These are phyloP conservation scores for Polyommatus iphigenia DNA, from an alignment of 2,888 invertebrate species.

Conservation along the genomic window DNA sequence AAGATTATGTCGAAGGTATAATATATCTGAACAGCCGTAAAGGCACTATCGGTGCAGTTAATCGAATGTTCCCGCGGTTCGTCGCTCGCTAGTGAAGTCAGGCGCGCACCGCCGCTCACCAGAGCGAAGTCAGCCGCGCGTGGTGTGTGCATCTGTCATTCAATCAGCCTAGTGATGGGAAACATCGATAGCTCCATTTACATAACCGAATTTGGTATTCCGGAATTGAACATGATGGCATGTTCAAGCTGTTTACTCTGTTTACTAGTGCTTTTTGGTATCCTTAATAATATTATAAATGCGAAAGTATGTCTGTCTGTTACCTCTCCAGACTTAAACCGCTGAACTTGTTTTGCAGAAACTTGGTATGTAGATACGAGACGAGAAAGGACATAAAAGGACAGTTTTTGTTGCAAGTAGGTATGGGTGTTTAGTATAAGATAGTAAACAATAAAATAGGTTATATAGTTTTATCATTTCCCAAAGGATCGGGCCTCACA, in stretches of 20 bases:
- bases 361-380: too few relatives aligned
- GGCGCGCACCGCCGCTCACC: background rate
- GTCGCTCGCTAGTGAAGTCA: constrained; percentile 8
- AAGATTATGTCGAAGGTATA: background rate
- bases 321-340: too few relatives aligned
- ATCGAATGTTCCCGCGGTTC: constrained; percentile 8
- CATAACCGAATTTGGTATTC: background rate
- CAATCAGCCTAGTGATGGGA: constrained; percentile 9
- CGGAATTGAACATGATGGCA: background rate
- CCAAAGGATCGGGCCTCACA: background rate
- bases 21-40: background rate
- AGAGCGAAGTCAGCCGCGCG: constrained; percentile 18
- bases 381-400: too few relatives aligned
- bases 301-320: too few relatives aligned
- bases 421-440: too few relatives aligned
- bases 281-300: background rate
- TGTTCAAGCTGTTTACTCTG: background rate
- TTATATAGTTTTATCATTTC: background rate
- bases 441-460: background rate
- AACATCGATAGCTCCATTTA: background rate
- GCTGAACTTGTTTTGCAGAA: too few relatives aligned
- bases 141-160: constrained; percentile 17
- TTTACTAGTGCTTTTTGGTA: background rate
- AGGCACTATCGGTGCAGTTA: background rate
- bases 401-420: too few relatives aligned